phyloP scores from a whole-genome alignment of 2,888 invertebrate genomes.

The Catonia carolina region DNA sequence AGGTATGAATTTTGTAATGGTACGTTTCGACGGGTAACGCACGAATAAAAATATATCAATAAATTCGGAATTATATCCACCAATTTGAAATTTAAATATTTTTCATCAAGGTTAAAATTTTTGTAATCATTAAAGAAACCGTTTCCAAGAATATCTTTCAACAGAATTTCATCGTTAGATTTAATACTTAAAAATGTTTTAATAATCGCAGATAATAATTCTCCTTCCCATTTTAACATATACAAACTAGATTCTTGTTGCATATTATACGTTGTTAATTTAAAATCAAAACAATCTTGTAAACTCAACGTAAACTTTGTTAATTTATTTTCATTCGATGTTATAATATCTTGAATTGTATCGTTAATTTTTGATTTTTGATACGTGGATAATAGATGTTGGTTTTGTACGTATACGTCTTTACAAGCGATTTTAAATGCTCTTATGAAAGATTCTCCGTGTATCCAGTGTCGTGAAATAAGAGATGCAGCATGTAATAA shows the following conservation, averaged over 20 bases:
- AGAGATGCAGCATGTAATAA: constrained; percentile 59
- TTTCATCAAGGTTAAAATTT: not conserved
- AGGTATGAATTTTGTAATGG: not conserved
- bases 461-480: constrained; percentile 55
- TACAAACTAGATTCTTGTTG: constrained; percentile 48
- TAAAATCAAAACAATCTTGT: constrained; percentile 36
- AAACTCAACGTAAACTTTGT: constrained; percentile 31
- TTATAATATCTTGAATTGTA: constrained; percentile 48
- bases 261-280: constrained; percentile 44
- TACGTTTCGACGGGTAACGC: not conserved
- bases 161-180: not conserved
- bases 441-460: constrained; percentile 48
- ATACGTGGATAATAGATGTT: constrained; percentile 43
- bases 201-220: not conserved
- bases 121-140: constrained; percentile 4
- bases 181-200: not conserved
- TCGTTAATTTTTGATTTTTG: constrained; percentile 45
- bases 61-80: constrained; percentile 8
- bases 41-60: constrained; percentile 11
- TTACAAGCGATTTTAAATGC: constrained; percentile 54
- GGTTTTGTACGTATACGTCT: constrained; percentile 59
- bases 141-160: constrained; percentile 13
- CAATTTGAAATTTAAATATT: constrained; percentile 9
- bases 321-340: constrained; percentile 36
- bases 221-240: constrained; percentile 49